Evolutionary conservation across 1,140 invertebrate genomes (phyloP).

Genomic region (Asbolus verrucosus): DNA sequence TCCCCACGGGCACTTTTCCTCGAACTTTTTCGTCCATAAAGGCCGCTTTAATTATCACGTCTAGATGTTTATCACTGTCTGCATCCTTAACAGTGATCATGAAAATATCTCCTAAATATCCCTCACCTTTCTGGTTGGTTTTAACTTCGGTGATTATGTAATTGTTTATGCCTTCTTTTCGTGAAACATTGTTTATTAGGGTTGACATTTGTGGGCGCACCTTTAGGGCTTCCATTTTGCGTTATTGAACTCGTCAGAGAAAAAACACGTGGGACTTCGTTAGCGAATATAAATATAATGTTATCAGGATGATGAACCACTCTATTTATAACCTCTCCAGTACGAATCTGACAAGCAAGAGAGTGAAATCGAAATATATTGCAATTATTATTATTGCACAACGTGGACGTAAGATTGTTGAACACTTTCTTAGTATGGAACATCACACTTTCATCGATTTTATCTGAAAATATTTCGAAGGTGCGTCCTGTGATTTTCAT

Average conservation of each 20-base stretch:
- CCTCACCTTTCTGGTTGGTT: constrained; percentile 31
- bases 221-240: constrained; percentile 7
- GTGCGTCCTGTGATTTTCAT: no score
- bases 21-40: constrained; percentile 23
- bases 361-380: no score
- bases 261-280: no score
- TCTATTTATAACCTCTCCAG: no score
- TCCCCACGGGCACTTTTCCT: constrained; percentile 2
- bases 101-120: constrained; percentile 36
- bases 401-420: no score
- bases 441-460: no score
- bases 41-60: constrained; percentile 21
- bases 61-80: background rate
- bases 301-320: no score
- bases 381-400: no score
- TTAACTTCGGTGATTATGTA: background rate
- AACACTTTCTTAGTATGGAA: no score
- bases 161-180: background rate
- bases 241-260: background rate
- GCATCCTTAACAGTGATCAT: constrained; percentile 17
- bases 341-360: no score
- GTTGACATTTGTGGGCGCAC: background rate
- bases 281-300: no score
- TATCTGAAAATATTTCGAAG: no score
- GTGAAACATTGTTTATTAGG: background rate